Evolutionary conservation across 1,140 invertebrate genomes (phyloP), one percentile per base, ranked within the genome.

Genomic region (Euura saliciscinereae): DNA sequence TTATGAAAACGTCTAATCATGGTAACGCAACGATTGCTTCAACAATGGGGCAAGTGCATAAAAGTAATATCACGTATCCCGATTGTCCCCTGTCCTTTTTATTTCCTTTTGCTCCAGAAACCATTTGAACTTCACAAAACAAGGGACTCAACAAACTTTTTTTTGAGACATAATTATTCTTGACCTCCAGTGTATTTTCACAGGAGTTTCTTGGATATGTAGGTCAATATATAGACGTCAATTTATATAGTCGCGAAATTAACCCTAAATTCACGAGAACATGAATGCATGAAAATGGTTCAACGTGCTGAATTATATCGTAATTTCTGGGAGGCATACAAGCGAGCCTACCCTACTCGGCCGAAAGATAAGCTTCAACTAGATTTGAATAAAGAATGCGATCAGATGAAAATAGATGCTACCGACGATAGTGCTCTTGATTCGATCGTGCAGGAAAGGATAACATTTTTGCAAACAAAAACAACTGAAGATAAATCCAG

Each of bases 361-460:
- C 51, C 5, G 0, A 0, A 59, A 59, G 51, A 59, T 6, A 6
- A 59, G 51, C 51, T 59, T n/a, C 51, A 59, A 59, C 8, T 59
- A 59, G 51, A 59, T 59, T n/a, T 59, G 51, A 59, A 59, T n/a
- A 59, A 59, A 59, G 51, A 59, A 59, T 59, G 51, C 3, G 51
- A 59, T 59, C 5, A 59, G 51, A 59, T 59, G 51, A 59, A 59
- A 4, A n/a, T n/a, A 59, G 51, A 59, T 59, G 51, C 51, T 59
- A 59, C 5, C 51, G 51, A 59, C 51, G 51, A 59, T 59, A 59
- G 51, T 59, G 51, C 51, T 59, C 51, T 6, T 59, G 3, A 59
- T 59, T 59, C 51, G 51, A n/a, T n/a, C 13, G 6, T 5, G 51
- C 2, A 59, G 8, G 5, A 59, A n/a, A 59, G 51, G 51, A 59